These are phyloP conservation scores for Molossus alvarezi DNA, from an alignment of 2,797 vertebrate genomes.

Conservation along the genomic window DNA sequence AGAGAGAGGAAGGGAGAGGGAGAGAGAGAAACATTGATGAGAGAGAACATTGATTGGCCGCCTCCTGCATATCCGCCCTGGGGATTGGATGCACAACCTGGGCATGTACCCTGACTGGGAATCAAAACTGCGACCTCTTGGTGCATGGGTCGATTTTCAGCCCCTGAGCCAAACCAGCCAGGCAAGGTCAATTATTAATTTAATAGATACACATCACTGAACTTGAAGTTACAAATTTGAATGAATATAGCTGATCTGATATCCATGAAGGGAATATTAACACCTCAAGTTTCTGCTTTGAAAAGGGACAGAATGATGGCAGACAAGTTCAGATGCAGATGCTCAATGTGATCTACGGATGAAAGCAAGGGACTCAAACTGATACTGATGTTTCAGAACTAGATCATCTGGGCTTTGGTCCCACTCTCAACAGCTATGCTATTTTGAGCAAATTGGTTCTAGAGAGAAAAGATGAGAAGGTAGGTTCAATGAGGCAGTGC, in stretches of 20 bases:
- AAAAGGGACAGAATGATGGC: background rate
- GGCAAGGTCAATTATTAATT: background rate
- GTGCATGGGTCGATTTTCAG: too few relatives aligned
- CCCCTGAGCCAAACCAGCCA: too few relatives aligned
- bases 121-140: too few relatives aligned
- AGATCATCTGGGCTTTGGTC: background rate
- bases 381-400: background rate
- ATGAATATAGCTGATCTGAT: background rate
- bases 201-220: background rate
- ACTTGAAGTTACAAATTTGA: conserved; percentile 46
- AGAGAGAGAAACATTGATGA: too few relatives aligned
- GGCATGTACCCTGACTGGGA: too few relatives aligned
- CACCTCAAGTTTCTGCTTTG: background rate
- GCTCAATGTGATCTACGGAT: background rate
- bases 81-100: too few relatives aligned
- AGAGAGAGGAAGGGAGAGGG: too few relatives aligned
- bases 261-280: background rate
- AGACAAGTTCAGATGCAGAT: background rate
- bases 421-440: background rate
- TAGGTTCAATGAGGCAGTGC: background rate
- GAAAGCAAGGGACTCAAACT: background rate
- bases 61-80: too few relatives aligned
- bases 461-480: conserved; percentile 3
- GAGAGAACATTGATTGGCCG: too few relatives aligned
- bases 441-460: background rate